Evolutionary conservation across 2,797 vertebrate genomes (phyloP), one percentile per base, ranked within the genome.

Genomic region (Gila robusta): DNA sequence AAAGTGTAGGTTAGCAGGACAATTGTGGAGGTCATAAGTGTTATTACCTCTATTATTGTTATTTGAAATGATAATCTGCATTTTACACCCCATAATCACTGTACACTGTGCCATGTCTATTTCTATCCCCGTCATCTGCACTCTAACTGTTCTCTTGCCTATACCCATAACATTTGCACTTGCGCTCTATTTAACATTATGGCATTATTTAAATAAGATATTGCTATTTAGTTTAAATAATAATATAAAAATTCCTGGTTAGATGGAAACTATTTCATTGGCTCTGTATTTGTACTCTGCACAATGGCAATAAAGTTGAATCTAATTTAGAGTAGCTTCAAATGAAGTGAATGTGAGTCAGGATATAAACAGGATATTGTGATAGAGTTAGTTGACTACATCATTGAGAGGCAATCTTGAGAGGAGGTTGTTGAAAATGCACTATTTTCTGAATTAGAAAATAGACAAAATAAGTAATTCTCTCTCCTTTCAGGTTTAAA

Each of bases 381-480:
- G 35, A 78, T 47, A n/a, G 41, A 74, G 28, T n/a, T 67, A 35
- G 28, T 52, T 82, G 67, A 71, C 23, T 71, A 70, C n/a, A 71
- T 81, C 14, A 56, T 39, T 70, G 52, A 84, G 76, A 41, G 39
- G 54, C 83, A 78, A 88, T 78, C 80, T 35, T 49, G 59, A 85
- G 69, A 78, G 79, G 41, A 79, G 35, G 69, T 62, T 82, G 16
- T 23, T 71, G 49, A 64, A 87, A 80, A 80, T 26, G 8, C 19
- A 62, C 4, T 19, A 2, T 72, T 62, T 26, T 59, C 28, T 47
- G 74, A 79, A 71, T 79, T 39, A 59, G 19, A 85, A 85, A 35
- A 47, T 16, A 59, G 8, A 26, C 49, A 23, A 56, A 78, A 26
- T 11, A 35, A 77, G 21, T 6, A 1, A 37, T 35, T 69, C 19